Base-by-base conservation (phyloP, 2,797 vertebrate genomes). In the Antennarius maculatus region DNA sequence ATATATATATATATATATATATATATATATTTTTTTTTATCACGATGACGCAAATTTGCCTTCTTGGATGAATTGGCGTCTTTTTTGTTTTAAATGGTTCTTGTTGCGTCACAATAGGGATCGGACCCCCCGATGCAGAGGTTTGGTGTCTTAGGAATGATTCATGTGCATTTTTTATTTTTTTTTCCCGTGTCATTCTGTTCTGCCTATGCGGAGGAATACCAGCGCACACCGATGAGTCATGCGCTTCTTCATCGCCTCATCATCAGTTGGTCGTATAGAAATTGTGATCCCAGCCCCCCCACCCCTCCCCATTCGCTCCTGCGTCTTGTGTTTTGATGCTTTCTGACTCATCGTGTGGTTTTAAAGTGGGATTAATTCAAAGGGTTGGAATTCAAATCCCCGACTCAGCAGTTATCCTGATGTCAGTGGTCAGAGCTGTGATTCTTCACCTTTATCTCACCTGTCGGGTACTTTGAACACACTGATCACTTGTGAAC, bases 201-300 rank as follows among this genome's bases (percentile, higher is more conserved):
- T 2, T 23, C 23, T 23, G 61, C 81, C 76, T 79, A 78, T 81
- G 77, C 80, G 70, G 66, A 80, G 77, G 79, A 82, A 84, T 88
- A 83, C 77, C 73, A 66, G 69, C 83, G 69, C 80, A 79, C 82
- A 66, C 58, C 55, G 76, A 84, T 82, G 82, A 85, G 68, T 87
- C 81, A 86, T 84, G 64, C 74, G 55, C 76, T 77, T 61, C 48
- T 69, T 81, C 81, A 57, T 72, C 51, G 64, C 85, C 59, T 85
- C 76, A 79, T 89, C 84, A 87, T 86, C 69, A 66, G 64, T 63
- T 82, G 70, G 78, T 66, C 71, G 63, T 69, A 66, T 67, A 76
- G 66, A 77, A 53, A 74, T 16, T 69, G 50, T 54, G 62, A 55
- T 14, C 0, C 1, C 34, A 15, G 39, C 12, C 39, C 27, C 43